These are phyloP conservation scores for Spea multiplicata DNA, from an alignment of 2,113 vertebrate genomes.

Conservation along the genomic window DNA sequence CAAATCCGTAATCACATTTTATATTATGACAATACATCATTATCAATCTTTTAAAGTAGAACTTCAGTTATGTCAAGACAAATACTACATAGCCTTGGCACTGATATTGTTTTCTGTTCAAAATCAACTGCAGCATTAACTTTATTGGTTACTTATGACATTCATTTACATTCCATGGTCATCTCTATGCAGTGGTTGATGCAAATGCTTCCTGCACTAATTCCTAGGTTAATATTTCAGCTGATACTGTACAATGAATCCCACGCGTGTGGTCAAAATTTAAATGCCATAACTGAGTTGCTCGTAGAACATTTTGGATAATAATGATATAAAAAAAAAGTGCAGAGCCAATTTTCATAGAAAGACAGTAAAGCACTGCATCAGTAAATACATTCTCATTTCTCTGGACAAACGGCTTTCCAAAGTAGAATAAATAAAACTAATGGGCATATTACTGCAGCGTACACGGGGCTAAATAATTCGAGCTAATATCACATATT, in stretches of 20 bases:
- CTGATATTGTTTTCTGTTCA: not conserved
- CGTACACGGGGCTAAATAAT: too few relatives aligned
- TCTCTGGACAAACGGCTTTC: not conserved
- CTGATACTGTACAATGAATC: slow-evolving; percentile 1
- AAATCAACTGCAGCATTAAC: slow-evolving; percentile 3
- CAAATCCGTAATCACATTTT: too few relatives aligned
- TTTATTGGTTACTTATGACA: slow-evolving; percentile 37
- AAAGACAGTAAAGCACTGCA: not conserved
- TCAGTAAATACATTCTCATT: not conserved
- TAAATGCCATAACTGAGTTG: not conserved
- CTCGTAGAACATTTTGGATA: not conserved
- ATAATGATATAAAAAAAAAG: not conserved
- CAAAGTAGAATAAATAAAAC: too few relatives aligned
- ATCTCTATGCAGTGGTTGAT: slow-evolving; percentile 42
- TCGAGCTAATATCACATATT: too few relatives aligned
- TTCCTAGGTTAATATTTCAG: slow-evolving; percentile 22
- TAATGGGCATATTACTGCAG: too few relatives aligned
- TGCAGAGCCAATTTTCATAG: not conserved
- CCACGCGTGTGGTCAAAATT: slow-evolving; percentile 6
- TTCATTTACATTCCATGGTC: slow-evolving; percentile 42
- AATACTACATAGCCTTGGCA: not conserved
- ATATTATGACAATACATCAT: too few relatives aligned
- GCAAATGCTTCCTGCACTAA: slow-evolving; percentile 21
- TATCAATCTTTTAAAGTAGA: too few relatives aligned
- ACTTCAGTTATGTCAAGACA: not conserved